Evolutionary conservation across 1,140 invertebrate species (phyloP).

Genomic region (Parapsyche elsis): DNA sequence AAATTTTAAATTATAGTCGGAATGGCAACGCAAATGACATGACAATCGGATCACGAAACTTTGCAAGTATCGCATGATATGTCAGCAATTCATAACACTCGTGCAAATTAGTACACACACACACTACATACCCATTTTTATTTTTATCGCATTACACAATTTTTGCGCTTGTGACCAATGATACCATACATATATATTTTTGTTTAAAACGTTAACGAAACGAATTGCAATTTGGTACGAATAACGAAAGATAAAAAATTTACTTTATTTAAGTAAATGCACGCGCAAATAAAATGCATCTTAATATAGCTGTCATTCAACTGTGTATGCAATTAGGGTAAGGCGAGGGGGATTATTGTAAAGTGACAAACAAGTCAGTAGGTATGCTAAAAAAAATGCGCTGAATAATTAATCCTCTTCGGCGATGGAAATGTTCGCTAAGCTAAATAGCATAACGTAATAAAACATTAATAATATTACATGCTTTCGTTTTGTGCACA

Average conservation of each 20-base stretch:
- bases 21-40: background rate
- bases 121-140: too few relatives aligned
- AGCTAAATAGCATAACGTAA: background rate
- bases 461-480: too few relatives aligned
- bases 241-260: too few relatives aligned
- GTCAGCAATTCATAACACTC: background rate
- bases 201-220: too few relatives aligned
- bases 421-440: background rate
- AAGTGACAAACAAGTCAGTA: constrained; percentile 29
- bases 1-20: constrained; percentile 11
- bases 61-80: background rate
- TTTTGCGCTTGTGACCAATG: too few relatives aligned
- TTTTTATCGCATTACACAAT: too few relatives aligned
- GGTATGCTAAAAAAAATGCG: constrained; percentile 14
- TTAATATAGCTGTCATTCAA: background rate
- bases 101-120: background rate
- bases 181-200: too few relatives aligned
- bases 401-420: constrained; percentile 34
- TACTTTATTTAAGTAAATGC: background rate
- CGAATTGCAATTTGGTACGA: too few relatives aligned
- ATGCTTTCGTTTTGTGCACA: too few relatives aligned
- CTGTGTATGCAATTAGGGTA: background rate
- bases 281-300: constrained; percentile 17
- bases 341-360: constrained; percentile 14
- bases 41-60: background rate